These are phyloP conservation scores for Trichoplax adhaerens DNA, from an alignment of 37 sponge, comb jelly and placozoan species.

Conservation along the genomic window DNA sequence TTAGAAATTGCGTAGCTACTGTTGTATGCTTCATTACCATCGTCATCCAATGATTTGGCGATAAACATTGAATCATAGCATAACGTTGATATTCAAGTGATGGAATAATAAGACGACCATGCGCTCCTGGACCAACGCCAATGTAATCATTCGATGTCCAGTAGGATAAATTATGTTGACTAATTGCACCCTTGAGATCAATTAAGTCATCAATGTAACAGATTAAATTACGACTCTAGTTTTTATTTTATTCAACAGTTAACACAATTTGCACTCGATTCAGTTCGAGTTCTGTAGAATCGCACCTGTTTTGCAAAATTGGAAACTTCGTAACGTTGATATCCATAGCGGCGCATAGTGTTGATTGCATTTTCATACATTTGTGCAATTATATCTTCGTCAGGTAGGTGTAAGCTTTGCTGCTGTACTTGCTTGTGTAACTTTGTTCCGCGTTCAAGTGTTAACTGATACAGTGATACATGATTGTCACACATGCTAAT, in stretches of 20 bases:
- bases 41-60: too few relatives aligned
- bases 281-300: conserved; percentile 8
- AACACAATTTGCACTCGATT: conserved; percentile 1
- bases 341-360: neutral
- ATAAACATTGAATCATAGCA: too few relatives aligned
- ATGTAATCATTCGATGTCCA: conserved; percentile 49
- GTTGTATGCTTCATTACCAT: too few relatives aligned
- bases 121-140: conserved; percentile 44
- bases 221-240: neutral
- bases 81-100: too few relatives aligned
- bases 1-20: too few relatives aligned
- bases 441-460: conserved; percentile 53
- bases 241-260: too few relatives aligned
- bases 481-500: conserved; percentile 28
- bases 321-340: conserved; percentile 45
- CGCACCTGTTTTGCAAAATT: conserved; percentile 40
- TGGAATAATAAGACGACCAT: too few relatives aligned
- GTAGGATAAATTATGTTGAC: conserved; percentile 47
- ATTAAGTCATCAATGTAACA: neutral
- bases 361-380: conserved; percentile 17
- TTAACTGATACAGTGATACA: conserved; percentile 61
- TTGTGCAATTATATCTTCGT: conserved; percentile 11
- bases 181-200: conserved; percentile 31
- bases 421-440: conserved; percentile 21
- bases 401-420: conserved; percentile 15